These are phyloP conservation scores for Gasterosteus aculeatus DNA, from an alignment of 2,113 vertebrate species.

Conservation along the genomic window DNA sequence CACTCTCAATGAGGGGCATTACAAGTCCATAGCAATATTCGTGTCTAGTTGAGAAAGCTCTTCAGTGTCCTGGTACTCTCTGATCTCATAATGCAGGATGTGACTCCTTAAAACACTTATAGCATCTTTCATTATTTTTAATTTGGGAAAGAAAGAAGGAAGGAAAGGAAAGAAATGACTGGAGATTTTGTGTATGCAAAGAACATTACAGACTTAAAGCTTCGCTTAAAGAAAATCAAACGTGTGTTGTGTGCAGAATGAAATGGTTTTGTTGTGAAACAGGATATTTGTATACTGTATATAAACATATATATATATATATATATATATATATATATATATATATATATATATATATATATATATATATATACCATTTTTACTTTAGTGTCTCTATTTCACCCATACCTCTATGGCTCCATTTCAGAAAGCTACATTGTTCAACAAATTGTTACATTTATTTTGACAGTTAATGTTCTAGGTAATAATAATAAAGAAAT, in stretches of 20 bases:
- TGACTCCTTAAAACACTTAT: conserved; percentile 9
- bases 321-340: background rate
- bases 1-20: background rate
- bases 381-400: background rate
- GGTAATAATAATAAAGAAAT: no score
- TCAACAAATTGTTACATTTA: background rate
- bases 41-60: conserved; percentile 30
- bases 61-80: background rate
- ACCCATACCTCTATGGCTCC: background rate
- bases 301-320: no score
- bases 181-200: conserved; percentile 36
- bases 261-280: conserved; percentile 36
- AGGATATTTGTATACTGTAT: conserved; percentile 20
- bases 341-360: no score
- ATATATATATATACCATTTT: background rate
- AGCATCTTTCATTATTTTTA: background rate
- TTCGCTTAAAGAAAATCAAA: conserved; percentile 18
- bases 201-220: conserved; percentile 46
- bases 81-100: background rate
- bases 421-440: background rate
- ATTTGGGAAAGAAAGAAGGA: background rate
- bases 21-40: conserved; percentile 24
- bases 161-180: conserved; percentile 16
- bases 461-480: background rate
- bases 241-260: background rate